These are phyloP conservation scores for Takifugu ocellatus DNA, from an alignment of 2,797 vertebrate genomes.

Conservation along the genomic window DNA sequence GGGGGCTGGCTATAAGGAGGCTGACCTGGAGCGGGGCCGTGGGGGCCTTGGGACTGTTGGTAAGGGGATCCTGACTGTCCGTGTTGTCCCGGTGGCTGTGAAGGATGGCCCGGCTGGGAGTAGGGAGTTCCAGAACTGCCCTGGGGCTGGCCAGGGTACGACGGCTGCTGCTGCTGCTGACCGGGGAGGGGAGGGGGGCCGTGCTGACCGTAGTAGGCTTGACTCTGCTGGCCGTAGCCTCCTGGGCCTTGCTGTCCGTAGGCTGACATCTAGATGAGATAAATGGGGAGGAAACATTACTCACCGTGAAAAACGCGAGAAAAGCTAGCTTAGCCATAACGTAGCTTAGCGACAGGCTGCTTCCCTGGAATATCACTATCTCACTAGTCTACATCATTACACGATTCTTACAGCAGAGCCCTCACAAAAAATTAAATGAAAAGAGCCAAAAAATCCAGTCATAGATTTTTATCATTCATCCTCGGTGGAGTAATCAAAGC, in stretches of 20 bases:
- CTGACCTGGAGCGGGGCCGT: slow-evolving; percentile 63
- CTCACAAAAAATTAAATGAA: slow-evolving; percentile 21
- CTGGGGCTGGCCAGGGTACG: slow-evolving; percentile 73
- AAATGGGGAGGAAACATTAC: neutral
- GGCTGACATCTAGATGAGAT: slow-evolving; percentile 80
- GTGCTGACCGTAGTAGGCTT: slow-evolving; percentile 86
- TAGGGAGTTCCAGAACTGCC: slow-evolving; percentile 74
- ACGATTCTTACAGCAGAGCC: slow-evolving; percentile 17
- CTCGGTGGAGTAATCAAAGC: slow-evolving; percentile 38
- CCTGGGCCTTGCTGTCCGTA: slow-evolving; percentile 92
- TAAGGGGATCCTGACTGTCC: slow-evolving; percentile 84
- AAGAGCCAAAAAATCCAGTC: slow-evolving; percentile 40
- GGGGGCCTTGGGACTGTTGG: slow-evolving; percentile 78
- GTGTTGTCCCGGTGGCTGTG: slow-evolving; percentile 78
- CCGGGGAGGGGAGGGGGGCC: slow-evolving; percentile 79
- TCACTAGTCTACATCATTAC: slow-evolving; percentile 24
- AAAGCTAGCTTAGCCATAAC: neutral
- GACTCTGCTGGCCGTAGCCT: slow-evolving; percentile 88
- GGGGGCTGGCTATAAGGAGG: slow-evolving; percentile 79
- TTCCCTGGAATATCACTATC: slow-evolving; percentile 25
- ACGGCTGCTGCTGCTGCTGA: slow-evolving; percentile 69
- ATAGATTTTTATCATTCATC: slow-evolving; percentile 25
- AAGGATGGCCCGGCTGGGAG: slow-evolving; percentile 77
- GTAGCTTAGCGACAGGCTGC: neutral
- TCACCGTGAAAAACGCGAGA: neutral